These are phyloP conservation scores for Protomyctophum bolini DNA, from an alignment of 2,113 vertebrate genomes.

Conservation along the genomic window DNA sequence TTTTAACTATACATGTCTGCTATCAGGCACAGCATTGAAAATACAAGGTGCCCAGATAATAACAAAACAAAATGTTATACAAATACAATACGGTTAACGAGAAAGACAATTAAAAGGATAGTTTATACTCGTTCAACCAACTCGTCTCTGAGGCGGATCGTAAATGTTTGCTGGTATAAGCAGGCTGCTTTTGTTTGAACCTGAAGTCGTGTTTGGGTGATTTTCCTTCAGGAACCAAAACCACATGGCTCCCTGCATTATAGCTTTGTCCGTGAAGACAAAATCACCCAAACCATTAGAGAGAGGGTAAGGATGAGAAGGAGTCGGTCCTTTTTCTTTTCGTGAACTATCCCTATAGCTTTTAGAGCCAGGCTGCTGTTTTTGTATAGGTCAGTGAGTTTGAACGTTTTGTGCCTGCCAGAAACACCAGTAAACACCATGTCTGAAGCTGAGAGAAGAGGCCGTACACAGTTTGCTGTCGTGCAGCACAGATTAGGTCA, in stretches of 20 bases:
- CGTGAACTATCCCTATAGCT: background rate
- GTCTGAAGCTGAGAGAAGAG: too few relatives aligned
- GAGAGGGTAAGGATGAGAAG: background rate
- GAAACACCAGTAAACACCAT: background rate
- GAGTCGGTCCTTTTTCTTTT: background rate
- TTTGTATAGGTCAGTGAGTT: background rate
- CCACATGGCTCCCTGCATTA: background rate
- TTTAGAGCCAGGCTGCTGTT: background rate
- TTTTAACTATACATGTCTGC: constrained; percentile 6
- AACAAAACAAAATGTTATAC: constrained; percentile 9
- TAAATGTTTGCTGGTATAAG: background rate
- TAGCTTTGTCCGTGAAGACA: constrained; percentile 6
- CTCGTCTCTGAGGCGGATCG: background rate
- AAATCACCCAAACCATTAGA: background rate
- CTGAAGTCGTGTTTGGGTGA: background rate
- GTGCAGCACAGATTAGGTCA: too few relatives aligned
- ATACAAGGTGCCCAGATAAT: constrained; percentile 12
- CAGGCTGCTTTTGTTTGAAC: constrained; percentile 2
- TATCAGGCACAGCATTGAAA: constrained; percentile 9
- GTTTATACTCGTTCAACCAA: constrained; percentile 4
- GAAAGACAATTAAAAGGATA: constrained; percentile 12
- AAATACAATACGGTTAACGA: constrained; percentile 2
- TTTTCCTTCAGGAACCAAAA: constrained; percentile 10
- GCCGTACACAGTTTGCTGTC: too few relatives aligned
- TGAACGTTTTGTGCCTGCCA: background rate